A percentile compares a stretch with the other conserved stretches of the same genome.
phyloP scores from a whole-genome alignment of 1,140 invertebrate species.

The Drosophila pseudoananassae region DNA sequence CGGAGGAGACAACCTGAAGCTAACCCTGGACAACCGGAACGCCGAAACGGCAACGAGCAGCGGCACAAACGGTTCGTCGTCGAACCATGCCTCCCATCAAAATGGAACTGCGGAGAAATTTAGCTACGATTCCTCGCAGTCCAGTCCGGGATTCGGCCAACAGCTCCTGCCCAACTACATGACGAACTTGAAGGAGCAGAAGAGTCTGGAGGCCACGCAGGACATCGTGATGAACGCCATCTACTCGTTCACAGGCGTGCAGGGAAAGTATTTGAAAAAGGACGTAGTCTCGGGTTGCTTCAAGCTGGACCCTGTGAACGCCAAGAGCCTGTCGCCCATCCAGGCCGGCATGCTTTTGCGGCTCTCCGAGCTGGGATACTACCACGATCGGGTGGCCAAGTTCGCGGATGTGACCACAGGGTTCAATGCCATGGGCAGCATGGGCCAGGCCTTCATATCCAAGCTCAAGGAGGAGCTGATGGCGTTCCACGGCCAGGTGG shows the following conservation, averaged over 20 bases:
- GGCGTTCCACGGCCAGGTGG: conserved; percentile 94
- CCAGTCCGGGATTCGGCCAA: background rate
- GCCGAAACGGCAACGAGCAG: no score
- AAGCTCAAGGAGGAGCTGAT: conserved; percentile 93
- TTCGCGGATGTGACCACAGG: conserved; percentile 88
- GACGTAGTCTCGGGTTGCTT: conserved; percentile 88
- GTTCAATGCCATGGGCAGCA: conserved; percentile 87
- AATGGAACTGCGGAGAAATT: conserved; percentile 2
- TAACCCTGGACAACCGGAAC: background rate
- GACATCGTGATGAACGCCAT: conserved; percentile 91
- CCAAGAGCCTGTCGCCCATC: conserved; percentile 78
- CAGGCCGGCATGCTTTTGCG: conserved; percentile 88
- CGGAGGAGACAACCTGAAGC: background rate
- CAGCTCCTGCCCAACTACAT: conserved; percentile 21
- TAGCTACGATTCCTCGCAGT: conserved; percentile 37
- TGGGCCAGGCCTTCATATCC: conserved; percentile 94
- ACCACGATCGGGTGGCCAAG: conserved; percentile 92
- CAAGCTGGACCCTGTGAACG: conserved; percentile 87
- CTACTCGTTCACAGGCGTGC: conserved; percentile 92
- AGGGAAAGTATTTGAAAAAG: conserved; percentile 90
- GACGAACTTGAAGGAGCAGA: background rate
- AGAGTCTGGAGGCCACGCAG: conserved; percentile 47
- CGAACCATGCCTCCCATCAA: background rate
- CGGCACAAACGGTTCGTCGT: background rate
- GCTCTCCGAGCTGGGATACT: conserved; percentile 91